These are phyloP conservation scores for Anguilla anguilla DNA, from an alignment of 2,797 vertebrate genomes.

Conservation along the genomic window DNA sequence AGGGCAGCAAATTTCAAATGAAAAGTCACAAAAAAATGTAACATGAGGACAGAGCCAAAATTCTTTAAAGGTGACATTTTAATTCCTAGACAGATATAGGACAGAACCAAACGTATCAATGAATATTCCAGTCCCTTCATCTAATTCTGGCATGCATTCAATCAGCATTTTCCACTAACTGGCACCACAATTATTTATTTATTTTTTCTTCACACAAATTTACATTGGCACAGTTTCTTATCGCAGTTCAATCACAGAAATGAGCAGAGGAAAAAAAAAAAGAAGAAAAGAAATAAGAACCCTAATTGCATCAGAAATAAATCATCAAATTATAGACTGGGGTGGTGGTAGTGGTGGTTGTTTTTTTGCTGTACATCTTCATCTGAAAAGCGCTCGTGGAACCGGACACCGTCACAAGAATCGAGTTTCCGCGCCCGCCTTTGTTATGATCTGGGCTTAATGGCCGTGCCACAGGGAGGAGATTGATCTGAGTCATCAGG, in stretches of 20 bases:
- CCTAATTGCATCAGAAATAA: not conserved
- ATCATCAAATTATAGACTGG: not conserved
- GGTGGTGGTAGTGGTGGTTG: not conserved
- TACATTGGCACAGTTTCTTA: not conserved
- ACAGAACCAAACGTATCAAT: not conserved
- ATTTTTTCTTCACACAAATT: not conserved
- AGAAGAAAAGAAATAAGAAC: not conserved
- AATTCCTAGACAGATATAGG: not conserved
- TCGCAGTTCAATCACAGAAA: too few species aligned
- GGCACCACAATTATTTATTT: too few species aligned
- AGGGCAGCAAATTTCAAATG: not conserved
- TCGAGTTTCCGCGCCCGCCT: not conserved
- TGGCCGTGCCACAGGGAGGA: not conserved
- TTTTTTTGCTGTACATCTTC: not conserved
- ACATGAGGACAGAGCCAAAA: not conserved
- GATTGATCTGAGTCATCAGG: not conserved
- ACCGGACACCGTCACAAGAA: not conserved
- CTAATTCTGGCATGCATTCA: not conserved
- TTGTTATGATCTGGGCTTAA: not conserved
- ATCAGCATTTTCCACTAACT: not conserved
- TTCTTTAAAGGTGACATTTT: not conserved
- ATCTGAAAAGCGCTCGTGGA: not conserved
- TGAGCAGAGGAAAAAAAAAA: too few species aligned
- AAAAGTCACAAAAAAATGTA: not conserved
- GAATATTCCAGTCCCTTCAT: not conserved